Base-by-base conservation (phyloP, 2,888 invertebrate genomes). In the Ichneumon xanthorius region DNA sequence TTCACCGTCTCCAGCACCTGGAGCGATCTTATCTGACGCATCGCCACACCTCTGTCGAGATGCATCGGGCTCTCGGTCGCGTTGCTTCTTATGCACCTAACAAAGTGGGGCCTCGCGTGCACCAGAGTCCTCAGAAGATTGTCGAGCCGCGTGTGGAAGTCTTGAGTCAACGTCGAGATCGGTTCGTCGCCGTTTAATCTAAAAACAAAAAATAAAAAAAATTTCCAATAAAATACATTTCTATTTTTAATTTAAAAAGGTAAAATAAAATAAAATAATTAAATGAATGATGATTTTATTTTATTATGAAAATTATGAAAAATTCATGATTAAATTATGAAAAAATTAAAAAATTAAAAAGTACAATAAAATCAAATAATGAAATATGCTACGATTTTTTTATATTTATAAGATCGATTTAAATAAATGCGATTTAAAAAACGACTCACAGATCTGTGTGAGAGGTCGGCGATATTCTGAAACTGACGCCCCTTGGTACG, bases 101-200 rank as follows among this genome's bases (percentile, higher is more conserved):
- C 97, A 95, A 99, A 99, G 94, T 99, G 99, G 16, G 99, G 98
- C 76, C 98, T 96, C 76, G 99, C 98, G 94, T 98, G 98, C 78
- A 98, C 98, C 80, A 99, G 95, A 75, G 98, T 98, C 90, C 98
- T 96, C 91, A 99, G 95, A 90, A 99, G 95, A 95, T 98, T 98
- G 94, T 99, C 98, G 87, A 99, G 95, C 58, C 98, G 96, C 85
- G 98, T 98, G 94, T 99, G 98, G 94, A 99, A 99, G 95, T 99
- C 99, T 95, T 98, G 98, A 80, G 98, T 98, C 84, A 99, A 95
- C 48, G 98, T 98, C 67, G 98, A 97, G 81, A 97, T 96, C 6
- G 97, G 97, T 92, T 97, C 97, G 93, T 97, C 97, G 4, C 97
- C 97, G 93, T 97, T 97, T 87, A 97, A 94, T 84, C 95, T 95